These are phyloP conservation scores for Remorina albescens DNA, from an alignment of 2,797 vertebrate species.

Conservation along the genomic window DNA sequence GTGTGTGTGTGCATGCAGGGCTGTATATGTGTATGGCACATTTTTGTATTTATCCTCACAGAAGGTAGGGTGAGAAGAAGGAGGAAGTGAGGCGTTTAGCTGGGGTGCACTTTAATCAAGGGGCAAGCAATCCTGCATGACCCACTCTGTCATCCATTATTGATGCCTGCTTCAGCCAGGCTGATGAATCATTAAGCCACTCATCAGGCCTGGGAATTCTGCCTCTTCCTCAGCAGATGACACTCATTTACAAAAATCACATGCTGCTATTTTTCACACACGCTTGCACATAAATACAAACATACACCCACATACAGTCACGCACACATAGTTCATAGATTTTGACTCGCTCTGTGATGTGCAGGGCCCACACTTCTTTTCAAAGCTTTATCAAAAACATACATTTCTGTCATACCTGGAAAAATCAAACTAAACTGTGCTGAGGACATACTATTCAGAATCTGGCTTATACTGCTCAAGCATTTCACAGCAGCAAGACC, in stretches of 20 bases:
- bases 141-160: slow-evolving; percentile 85
- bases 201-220: slow-evolving; percentile 83
- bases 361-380: background rate
- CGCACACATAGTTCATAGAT: slow-evolving; percentile 33
- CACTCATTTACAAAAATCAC: slow-evolving; percentile 82
- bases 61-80: slow-evolving; percentile 66
- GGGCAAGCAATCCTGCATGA: slow-evolving; percentile 82
- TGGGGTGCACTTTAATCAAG: slow-evolving; percentile 84
- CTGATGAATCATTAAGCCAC: slow-evolving; percentile 86
- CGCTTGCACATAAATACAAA: slow-evolving; percentile 54
- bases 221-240: slow-evolving; percentile 74
- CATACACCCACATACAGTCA: slow-evolving; percentile 43
- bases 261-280: slow-evolving; percentile 71
- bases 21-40: slow-evolving; percentile 6
- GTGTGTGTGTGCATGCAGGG: slow-evolving; percentile 16
- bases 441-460: slow-evolving; percentile 25
- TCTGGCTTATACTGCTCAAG: slow-evolving; percentile 9
- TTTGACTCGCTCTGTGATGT: slow-evolving; percentile 24
- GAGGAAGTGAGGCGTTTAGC: slow-evolving; percentile 81
- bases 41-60: slow-evolving; percentile 63
- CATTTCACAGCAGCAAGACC: slow-evolving; percentile 21
- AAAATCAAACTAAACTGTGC: slow-evolving; percentile 15
- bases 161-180: slow-evolving; percentile 81
- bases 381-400: slow-evolving; percentile 26
- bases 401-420: slow-evolving; percentile 36